Evolutionary conservation across 2,113 vertebrate species (phyloP).

Genomic region (Xyrauchen texanus): DNA sequence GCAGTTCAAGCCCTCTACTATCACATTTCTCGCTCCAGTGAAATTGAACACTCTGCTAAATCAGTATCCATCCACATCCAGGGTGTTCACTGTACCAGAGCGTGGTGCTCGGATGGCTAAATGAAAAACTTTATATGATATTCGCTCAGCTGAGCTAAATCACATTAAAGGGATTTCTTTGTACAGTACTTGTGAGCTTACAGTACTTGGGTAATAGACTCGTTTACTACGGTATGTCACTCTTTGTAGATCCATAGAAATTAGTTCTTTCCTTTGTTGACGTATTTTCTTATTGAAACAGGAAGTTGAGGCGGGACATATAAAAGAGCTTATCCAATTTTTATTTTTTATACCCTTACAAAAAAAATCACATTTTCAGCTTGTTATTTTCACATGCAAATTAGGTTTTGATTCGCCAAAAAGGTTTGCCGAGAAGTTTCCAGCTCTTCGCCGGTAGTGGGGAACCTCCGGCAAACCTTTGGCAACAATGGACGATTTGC

Average conservation of each 20-base stretch:
- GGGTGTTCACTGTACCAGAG: slow-evolving; percentile 6
- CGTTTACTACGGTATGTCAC: background rate
- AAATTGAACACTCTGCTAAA: slow-evolving; percentile 56
- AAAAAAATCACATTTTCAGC: no score
- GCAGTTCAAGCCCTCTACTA: slow-evolving; percentile 8
- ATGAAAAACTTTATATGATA: slow-evolving; percentile 34
- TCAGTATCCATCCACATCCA: slow-evolving; percentile 29
- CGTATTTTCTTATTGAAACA: no score
- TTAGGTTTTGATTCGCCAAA: no score
- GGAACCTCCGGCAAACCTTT: no score
- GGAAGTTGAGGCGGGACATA: no score
- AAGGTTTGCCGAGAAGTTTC: no score
- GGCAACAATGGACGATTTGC: no score
- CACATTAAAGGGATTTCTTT: background rate
- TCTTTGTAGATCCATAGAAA: background rate
- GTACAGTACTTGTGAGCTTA: background rate
- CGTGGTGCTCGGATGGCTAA: slow-evolving; percentile 15
- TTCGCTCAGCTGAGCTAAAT: slow-evolving; percentile 6
- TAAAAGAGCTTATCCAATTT: no score
- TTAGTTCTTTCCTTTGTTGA: background rate
- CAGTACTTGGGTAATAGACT: background rate
- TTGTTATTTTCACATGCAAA: no score
- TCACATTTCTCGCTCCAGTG: slow-evolving; percentile 55
- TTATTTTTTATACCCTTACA: no score
- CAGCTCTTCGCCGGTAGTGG: no score